These are phyloP conservation scores for Callionymus lyra DNA, from an alignment of 2,113 vertebrate genomes.

Conservation along the genomic window DNA sequence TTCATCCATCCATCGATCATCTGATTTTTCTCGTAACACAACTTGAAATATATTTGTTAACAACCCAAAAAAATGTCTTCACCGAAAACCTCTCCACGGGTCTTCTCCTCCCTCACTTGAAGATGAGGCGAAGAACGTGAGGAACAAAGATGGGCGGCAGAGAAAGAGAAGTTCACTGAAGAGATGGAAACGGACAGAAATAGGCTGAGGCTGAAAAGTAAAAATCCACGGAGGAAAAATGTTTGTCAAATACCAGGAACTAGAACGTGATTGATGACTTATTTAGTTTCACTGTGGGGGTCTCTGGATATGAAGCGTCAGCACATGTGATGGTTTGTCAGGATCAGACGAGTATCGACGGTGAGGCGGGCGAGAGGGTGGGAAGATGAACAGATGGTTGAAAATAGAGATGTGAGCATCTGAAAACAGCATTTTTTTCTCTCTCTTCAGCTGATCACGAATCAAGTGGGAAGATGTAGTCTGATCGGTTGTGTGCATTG, in stretches of 20 bases:
- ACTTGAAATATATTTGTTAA: too few species aligned
- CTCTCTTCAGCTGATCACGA: too few species aligned
- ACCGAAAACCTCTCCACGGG: too few species aligned
- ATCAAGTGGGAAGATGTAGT: neutral
- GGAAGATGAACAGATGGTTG: conserved; percentile 7
- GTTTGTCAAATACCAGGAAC: conserved; percentile 6
- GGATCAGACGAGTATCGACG: conserved; percentile 21
- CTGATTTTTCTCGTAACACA: too few species aligned
- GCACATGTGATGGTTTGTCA: conserved; percentile 9
- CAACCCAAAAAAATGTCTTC: too few species aligned
- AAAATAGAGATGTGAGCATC: conserved; percentile 12
- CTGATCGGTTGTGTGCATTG: too few species aligned
- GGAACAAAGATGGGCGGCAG: neutral
- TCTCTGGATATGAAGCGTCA: conserved; percentile 21
- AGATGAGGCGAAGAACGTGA: too few species aligned
- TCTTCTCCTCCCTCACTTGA: too few species aligned
- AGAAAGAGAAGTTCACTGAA: neutral
- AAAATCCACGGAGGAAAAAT: conserved; percentile 3
- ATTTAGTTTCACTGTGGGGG: conserved; percentile 27
- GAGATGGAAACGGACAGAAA: conserved; percentile 1
- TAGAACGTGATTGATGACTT: conserved; percentile 32
- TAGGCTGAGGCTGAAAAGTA: too few species aligned
- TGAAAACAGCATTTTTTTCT: too few species aligned
- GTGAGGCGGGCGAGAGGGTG: conserved; percentile 17
- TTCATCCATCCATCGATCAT: too few species aligned